Evolutionary conservation across 2,888 invertebrate genomes (phyloP).

Genomic region (Eupithecia subfuscata): DNA sequence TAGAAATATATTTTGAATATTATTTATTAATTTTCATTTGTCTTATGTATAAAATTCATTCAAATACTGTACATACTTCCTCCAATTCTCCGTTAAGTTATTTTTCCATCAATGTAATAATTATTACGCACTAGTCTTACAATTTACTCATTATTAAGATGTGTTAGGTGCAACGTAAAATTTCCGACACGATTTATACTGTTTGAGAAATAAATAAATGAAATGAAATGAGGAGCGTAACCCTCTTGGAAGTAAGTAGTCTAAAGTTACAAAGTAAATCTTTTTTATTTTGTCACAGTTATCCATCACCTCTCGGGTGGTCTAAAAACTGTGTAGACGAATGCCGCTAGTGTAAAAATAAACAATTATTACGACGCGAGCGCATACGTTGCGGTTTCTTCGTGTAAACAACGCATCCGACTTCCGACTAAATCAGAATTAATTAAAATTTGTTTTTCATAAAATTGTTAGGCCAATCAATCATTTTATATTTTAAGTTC

Average conservation of each 20-base stretch:
- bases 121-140: too few species aligned
- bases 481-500: not conserved
- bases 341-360: conserved; percentile 68
- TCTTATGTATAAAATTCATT: too few species aligned
- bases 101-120: too few species aligned
- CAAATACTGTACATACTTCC: too few species aligned
- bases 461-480: not conserved
- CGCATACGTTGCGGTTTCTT: conserved; percentile 72
- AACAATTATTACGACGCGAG: conserved; percentile 72
- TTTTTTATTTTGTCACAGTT: conserved; percentile 30
- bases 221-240: not conserved
- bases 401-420: conserved; percentile 77
- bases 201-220: too few species aligned
- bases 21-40: too few species aligned
- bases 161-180: not conserved
- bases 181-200: too few species aligned
- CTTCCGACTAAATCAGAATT: conserved; percentile 66
- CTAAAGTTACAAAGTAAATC: conserved; percentile 11
- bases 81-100: too few species aligned
- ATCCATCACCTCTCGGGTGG: conserved; percentile 62
- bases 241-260: not conserved
- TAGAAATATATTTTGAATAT: too few species aligned
- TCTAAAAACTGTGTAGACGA: conserved; percentile 59
- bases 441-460: conserved; percentile 22
- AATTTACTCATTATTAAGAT: too few species aligned